Conservation (phyloP, 1,140 invertebrate species). For the Anastrepha obliqua region DNA sequence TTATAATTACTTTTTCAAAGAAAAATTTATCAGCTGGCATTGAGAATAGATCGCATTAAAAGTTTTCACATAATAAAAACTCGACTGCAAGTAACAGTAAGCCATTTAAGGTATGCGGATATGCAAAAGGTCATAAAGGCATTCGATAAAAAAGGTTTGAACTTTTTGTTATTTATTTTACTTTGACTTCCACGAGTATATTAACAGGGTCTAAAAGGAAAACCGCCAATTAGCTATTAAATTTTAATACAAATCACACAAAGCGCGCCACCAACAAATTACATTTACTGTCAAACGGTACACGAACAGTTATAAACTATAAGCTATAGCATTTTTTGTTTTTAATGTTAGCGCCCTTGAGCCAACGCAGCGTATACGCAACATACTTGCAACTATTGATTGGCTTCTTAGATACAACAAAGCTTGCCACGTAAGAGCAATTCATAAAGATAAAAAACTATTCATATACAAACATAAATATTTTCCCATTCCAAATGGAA, state of each 20-base stretch:
- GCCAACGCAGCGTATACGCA: conserved; percentile 23
- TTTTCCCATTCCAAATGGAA: conserved; percentile 12
- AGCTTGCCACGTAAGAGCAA: background rate
- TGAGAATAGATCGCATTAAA: background rate
- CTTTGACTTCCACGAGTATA: too few species aligned
- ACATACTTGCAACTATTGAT: conserved; percentile 28
- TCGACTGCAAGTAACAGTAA: too few species aligned
- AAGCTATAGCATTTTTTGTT: background rate
- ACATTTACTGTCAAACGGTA: background rate
- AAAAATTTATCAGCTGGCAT: background rate
- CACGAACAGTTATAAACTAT: background rate
- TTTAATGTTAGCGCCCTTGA: background rate
- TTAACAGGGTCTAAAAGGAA: background rate
- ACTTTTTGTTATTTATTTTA: too few species aligned
- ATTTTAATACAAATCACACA: background rate
- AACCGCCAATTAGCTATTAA: conserved; percentile 5
- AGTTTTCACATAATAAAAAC: background rate
- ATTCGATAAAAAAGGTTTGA: too few species aligned
- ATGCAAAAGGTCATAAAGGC: too few species aligned
- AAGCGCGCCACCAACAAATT: background rate
- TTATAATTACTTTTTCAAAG: too few species aligned
- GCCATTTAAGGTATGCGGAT: too few species aligned
- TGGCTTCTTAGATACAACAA: background rate
- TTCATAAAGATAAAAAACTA: background rate
- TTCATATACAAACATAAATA: background rate